Evolutionary conservation across 2,113 vertebrate species (phyloP), one percentile per base, ranked within the genome.

Genomic region (Pleuronectes platessa): DNA sequence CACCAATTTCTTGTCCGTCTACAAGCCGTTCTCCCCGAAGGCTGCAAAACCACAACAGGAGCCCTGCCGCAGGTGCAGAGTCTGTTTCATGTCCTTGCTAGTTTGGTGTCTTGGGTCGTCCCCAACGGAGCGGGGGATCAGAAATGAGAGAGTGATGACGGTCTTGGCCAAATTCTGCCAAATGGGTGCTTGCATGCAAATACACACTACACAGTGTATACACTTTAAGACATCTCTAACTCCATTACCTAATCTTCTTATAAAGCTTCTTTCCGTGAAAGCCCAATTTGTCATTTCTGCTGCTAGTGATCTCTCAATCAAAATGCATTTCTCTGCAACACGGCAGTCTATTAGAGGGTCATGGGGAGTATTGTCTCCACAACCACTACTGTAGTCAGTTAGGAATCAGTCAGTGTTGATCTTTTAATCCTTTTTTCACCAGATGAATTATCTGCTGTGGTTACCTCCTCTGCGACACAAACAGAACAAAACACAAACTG

Each of bases 1-100:
- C 62, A 51, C n/a, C 64, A 26, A 61, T 37, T 54, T 69, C 68
- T 45, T 42, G 55, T 63, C 59, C 42, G 31, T 68, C 21, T 17
- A 61, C 40, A 27, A 35, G 12, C 2, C 20, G 0, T 23, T n/a
- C 24, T 68, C 58, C 47, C 54, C 55, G 13, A 64, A 42, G 61
- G 35, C 24, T 17, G 11, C 12, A n/a, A n/a, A 23, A 40, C 14
- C 20, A 21, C 2, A 2, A 65, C 21, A 20, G 23, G 26, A 65
- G 53, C 1, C 3, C 3, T n/a, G 12, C 68, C 20, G 18, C 47
- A 70, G 68, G 23, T 65, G 59, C 2, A 68, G 3, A 12, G 15
- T 10, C 37, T 61, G 61, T 37, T 71, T 66, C 11, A 17, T 11
- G 24, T 59, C 71, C 23, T 62, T 54, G 55, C 23, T 6, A 31